A percentile compares a stretch with the other conserved stretches of the same genome.
phyloP scores from a whole-genome alignment of 2,113 vertebrate genomes.

The Illadopsis cleaveri region DNA sequence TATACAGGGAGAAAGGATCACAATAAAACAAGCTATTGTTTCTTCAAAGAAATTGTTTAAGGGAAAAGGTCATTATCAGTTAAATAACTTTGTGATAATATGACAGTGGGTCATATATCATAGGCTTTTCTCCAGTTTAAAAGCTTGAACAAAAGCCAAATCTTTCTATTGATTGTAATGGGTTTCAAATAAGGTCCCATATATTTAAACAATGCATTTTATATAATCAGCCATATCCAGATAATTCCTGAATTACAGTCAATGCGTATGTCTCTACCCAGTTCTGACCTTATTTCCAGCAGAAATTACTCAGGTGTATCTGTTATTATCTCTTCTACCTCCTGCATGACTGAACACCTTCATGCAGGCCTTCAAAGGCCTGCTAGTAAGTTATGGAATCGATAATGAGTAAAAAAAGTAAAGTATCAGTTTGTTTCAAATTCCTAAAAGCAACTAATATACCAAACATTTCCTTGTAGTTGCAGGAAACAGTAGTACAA shows the following conservation, averaged over 20 bases:
- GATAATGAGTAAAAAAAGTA: neutral
- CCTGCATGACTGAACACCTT: neutral
- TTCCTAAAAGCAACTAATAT: conserved; percentile 17
- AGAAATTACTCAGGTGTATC: neutral
- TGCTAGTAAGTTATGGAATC: neutral
- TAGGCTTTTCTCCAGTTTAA: conserved; percentile 4
- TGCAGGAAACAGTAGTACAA: conserved; percentile 37
- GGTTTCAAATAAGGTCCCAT: neutral
- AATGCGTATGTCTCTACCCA: neutral
- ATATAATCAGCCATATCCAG: neutral
- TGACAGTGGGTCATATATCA: neutral
- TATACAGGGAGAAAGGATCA: neutral
- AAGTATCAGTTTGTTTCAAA: conserved; percentile 13
- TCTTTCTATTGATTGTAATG: neutral
- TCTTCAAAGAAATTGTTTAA: neutral
- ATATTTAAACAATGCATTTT: neutral
- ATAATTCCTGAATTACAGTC: neutral
- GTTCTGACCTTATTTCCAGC: neutral
- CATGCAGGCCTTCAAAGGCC: neutral
- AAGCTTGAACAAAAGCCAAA: neutral
- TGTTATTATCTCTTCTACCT: neutral
- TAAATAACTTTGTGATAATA: conserved; percentile 13
- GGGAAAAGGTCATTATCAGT: neutral
- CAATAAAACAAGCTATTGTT: conserved; percentile 13
- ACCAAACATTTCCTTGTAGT: conserved; percentile 10